Conservation (phyloP, 2,113 vertebrate genomes). For the Coptodon bakossiorum region DNA sequence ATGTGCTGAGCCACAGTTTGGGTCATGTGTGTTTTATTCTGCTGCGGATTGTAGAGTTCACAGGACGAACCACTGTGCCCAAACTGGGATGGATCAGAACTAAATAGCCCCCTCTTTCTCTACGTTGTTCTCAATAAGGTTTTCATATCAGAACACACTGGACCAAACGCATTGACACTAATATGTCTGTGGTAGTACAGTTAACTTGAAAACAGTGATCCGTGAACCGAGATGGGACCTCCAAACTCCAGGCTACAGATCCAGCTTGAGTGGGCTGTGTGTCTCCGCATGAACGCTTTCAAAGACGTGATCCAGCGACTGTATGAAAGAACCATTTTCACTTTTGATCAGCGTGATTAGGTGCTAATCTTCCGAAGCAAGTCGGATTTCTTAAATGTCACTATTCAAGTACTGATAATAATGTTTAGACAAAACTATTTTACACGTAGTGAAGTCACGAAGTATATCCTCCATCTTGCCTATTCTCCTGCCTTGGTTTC, state of each 20-base stretch:
- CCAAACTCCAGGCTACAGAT: neutral
- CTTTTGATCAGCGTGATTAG: neutral
- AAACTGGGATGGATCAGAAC: neutral
- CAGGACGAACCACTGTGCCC: fast-evolving
- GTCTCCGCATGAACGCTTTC: neutral
- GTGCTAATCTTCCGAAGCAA: neutral
- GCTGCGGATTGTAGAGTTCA: fast-evolving
- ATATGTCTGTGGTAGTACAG: neutral
- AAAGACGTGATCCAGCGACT: neutral
- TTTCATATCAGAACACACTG: neutral
- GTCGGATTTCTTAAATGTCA: neutral
- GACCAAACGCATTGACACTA: neutral
- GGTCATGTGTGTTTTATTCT: neutral
- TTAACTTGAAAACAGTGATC: neutral
- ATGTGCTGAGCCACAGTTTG: neutral
- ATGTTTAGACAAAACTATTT: neutral
- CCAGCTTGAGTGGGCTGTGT: neutral
- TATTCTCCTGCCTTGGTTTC: neutral
- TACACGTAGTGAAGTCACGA: neutral
- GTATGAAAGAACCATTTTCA: neutral
- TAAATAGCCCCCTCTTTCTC: fast-evolving
- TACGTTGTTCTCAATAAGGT: neutral
- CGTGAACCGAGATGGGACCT: neutral
- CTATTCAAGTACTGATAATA: neutral
- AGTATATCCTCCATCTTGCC: neutral